Percentiles rank a stretch among this genome's conserved stretches.
phyloP scores from a whole-genome alignment of 2,797 vertebrate species.

The Anguilla obscura region DNA sequence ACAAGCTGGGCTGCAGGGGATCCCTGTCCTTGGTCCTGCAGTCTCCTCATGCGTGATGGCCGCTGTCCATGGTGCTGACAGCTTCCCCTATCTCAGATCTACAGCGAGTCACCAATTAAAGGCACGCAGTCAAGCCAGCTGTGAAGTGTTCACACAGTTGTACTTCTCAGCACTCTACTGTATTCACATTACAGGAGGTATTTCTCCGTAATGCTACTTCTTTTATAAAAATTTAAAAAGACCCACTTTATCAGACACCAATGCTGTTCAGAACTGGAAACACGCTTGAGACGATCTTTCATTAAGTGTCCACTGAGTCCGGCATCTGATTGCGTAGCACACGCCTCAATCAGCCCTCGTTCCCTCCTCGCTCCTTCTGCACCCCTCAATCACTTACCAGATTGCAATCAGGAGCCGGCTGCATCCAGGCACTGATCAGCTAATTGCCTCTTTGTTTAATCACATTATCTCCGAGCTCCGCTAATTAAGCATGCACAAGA shows the following conservation, averaged over 20 bases:
- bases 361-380: not conserved
- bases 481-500: slow-evolving; percentile 11
- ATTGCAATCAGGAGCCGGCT: slow-evolving; percentile 23
- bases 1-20: no score
- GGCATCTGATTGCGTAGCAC: not conserved
- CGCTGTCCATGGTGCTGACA: no score
- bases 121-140: not conserved
- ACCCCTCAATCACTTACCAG: not conserved
- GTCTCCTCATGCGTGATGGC: no score
- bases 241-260: not conserved
- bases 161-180: no score
- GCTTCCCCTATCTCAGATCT: no score
- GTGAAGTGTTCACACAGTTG: not conserved
- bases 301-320: not conserved
- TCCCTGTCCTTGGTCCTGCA: no score
- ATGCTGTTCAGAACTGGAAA: not conserved
- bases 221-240: no score
- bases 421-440: slow-evolving; percentile 14
- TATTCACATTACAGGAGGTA: no score
- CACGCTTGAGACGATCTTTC: not conserved
- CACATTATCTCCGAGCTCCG: slow-evolving; percentile 13
- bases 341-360: not conserved
- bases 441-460: slow-evolving; percentile 26
- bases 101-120: no score
- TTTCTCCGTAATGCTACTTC: no score